A percentile compares a stretch with the other conserved stretches of the same genome.
Evolutionary conservation across 2,888 invertebrate species (phyloP).

Genomic region (Pachymerium ferrugineum): DNA sequence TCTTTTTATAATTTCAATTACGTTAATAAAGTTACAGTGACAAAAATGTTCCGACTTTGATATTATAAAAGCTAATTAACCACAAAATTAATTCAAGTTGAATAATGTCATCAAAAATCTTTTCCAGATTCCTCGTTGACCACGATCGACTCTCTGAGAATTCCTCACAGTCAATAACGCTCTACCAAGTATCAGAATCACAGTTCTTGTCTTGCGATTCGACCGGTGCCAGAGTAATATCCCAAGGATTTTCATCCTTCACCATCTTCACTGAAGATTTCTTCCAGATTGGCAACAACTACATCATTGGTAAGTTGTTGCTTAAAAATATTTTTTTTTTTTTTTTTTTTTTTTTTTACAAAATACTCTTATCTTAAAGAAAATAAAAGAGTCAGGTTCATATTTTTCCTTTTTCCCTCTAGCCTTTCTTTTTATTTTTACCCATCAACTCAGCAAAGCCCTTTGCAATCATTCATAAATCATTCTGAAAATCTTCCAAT

Average conservation of each 20-base stretch:
- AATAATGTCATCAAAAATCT: too few species aligned
- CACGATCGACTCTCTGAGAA: conserved; percentile 26
- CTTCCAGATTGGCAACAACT: conserved; percentile 65
- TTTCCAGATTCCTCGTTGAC: conserved; percentile 29
- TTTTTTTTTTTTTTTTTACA: too few species aligned
- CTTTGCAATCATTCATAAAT: conserved; percentile 17
- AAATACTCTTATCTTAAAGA: background rate
- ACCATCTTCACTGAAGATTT: conserved; percentile 33
- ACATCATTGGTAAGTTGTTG: conserved; percentile 60
- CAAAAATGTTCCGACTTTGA: too few species aligned
- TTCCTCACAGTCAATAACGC: conserved; percentile 10
- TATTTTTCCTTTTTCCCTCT: background rate
- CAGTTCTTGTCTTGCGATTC: conserved; percentile 31
- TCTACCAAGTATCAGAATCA: conserved; percentile 31
- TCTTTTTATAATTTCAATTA: too few species aligned
- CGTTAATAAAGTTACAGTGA: too few species aligned
- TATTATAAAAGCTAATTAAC: too few species aligned
- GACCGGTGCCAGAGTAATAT: conserved; percentile 30
- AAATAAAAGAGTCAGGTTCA: background rate
- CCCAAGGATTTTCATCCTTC: conserved; percentile 32
- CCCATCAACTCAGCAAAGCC: conserved; percentile 7
- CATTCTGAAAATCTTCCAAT: conserved; percentile 17
- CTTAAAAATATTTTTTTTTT: background rate
- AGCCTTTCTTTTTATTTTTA: background rate
- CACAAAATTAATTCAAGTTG: too few species aligned